These are phyloP conservation scores for Lanistes nyassanus DNA, from an alignment of 1,140 invertebrate species.

Conservation along the genomic window DNA sequence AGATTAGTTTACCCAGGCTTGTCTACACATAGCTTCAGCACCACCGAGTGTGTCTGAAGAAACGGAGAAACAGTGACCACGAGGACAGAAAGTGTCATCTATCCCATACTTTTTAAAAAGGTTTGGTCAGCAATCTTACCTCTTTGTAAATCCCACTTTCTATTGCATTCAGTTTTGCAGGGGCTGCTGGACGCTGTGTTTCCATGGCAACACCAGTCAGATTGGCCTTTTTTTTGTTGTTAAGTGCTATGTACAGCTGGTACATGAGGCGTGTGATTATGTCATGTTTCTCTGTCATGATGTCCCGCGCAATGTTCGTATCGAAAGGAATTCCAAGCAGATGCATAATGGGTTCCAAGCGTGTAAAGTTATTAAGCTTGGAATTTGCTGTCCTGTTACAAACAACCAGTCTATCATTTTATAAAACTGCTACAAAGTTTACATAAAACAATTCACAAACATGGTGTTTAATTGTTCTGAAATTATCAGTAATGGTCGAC, in stretches of 20 bases:
- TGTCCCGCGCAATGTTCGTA: constrained; percentile 63
- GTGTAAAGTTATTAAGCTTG: constrained; percentile 68
- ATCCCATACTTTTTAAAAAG: too few species aligned
- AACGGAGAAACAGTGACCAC: too few species aligned
- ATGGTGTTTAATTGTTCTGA: not conserved
- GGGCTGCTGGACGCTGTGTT: constrained; percentile 65
- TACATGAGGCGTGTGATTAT: constrained; percentile 64
- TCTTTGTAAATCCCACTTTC: constrained; percentile 65
- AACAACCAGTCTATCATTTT: too few species aligned
- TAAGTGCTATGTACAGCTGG: constrained; percentile 67
- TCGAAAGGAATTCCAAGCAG: constrained; percentile 65
- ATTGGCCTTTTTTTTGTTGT: constrained; percentile 65
- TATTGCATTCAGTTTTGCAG: constrained; percentile 62
- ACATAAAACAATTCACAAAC: not conserved
- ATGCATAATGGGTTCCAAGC: constrained; percentile 63
- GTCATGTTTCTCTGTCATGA: constrained; percentile 66
- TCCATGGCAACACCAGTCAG: constrained; percentile 67
- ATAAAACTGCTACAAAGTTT: not conserved
- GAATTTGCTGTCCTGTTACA: constrained; percentile 61
- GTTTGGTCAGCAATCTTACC: constrained; percentile 37
- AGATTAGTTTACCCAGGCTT: too few species aligned
- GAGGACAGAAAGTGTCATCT: too few species aligned
- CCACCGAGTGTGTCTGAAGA: too few species aligned
- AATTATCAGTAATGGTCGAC: not conserved
- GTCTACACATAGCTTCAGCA: too few species aligned